Conservation (phyloP, 2,888 invertebrate genomes). For the Anagyrus pseudococci region DNA sequence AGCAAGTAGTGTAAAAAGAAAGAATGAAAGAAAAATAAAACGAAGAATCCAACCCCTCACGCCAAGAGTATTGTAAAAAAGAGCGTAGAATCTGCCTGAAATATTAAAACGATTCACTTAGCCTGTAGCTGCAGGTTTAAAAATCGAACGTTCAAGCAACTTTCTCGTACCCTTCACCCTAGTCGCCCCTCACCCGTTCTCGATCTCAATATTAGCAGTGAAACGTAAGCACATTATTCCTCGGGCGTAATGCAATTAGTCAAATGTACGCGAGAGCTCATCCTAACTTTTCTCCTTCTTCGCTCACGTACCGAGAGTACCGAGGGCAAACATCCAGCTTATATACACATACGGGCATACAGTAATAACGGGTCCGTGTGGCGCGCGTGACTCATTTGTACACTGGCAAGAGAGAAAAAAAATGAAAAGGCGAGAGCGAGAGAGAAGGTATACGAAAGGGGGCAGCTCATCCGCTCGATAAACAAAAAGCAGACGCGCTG, state of each 20-base stretch:
- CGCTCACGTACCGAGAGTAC: neutral
- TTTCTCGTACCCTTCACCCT: too few species aligned
- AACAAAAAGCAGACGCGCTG: conserved; percentile 38
- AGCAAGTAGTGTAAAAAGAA: too few species aligned
- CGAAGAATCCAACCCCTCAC: too few species aligned
- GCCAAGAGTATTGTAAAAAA: too few species aligned
- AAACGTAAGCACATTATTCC: conserved; percentile 17
- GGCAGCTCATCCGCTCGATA: conserved; percentile 42
- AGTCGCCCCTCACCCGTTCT: too few species aligned
- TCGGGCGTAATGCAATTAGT: conserved; percentile 44
- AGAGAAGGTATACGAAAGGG: conserved; percentile 2
- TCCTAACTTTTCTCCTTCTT: conserved; percentile 16
- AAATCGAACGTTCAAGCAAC: too few species aligned
- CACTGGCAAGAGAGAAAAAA: conserved; percentile 17
- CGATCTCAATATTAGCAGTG: neutral
- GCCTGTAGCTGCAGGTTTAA: too few species aligned
- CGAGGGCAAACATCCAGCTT: conserved; percentile 11
- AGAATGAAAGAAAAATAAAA: too few species aligned
- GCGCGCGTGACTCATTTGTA: conserved; percentile 29
- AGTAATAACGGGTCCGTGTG: too few species aligned
- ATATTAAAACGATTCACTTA: too few species aligned
- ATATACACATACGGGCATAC: neutral
- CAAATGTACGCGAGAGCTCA: conserved; percentile 42
- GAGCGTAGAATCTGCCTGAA: too few species aligned
- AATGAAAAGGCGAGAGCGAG: too few species aligned